Percentiles rank a stretch among this genome's conserved stretches.
Conservation (phyloP, 2,113 vertebrate genomes). For the Leptocoma aspasia region DNA sequence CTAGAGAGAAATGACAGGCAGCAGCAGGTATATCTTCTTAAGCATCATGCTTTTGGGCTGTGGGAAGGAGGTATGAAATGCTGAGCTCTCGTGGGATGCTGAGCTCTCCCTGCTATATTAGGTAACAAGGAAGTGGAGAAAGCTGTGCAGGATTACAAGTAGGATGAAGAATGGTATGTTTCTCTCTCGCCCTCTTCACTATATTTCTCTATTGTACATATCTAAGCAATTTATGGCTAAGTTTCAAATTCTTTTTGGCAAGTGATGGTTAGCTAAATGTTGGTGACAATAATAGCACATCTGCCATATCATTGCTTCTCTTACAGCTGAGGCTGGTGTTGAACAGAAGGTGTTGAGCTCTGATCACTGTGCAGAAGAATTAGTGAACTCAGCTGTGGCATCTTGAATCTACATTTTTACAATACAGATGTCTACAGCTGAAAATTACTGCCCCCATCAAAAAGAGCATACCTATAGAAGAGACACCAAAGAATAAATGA, state of each 20-base stretch:
- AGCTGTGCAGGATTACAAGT: background rate
- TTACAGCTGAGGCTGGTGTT: background rate
- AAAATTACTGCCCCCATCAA: background rate
- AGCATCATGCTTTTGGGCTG: background rate
- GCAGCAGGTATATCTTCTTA: background rate
- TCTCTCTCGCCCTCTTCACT: background rate
- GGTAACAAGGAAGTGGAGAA: background rate
- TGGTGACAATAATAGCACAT: background rate
- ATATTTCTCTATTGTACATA: background rate
- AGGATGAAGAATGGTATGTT: background rate
- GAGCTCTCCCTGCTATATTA: slow-evolving; percentile 10
- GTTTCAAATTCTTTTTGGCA: background rate
- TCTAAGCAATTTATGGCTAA: background rate
- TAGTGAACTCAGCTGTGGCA: background rate
- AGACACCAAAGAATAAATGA: background rate
- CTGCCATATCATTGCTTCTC: background rate
- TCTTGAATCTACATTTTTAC: background rate
- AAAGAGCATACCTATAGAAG: background rate
- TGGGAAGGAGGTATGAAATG: background rate
- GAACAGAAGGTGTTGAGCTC: background rate
- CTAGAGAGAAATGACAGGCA: background rate
- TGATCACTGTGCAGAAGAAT: background rate
- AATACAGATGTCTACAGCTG: background rate
- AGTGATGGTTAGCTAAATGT: background rate
- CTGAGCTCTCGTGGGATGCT: background rate